Base-by-base conservation (phyloP, 2,113 vertebrate genomes). In the Aphelocoma coerulescens region DNA sequence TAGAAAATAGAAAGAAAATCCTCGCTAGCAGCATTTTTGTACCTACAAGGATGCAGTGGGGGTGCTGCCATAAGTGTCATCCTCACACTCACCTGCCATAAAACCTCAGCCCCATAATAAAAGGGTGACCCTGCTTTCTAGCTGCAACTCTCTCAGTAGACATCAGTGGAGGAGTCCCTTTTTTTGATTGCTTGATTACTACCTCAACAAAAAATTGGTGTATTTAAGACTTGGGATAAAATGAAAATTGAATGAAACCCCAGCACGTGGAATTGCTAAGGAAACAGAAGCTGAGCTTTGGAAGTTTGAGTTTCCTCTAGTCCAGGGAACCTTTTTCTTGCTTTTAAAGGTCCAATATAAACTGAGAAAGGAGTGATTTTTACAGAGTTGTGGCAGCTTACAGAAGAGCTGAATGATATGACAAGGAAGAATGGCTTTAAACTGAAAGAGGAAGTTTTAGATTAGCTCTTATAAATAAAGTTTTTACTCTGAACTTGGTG, bases 91-190 rank as follows among this genome's bases (percentile, higher is more conserved):
- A 46, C 20, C 14, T 66, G 32, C 69, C 35, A 46, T 20, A 32
- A 22, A 22, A 3, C 0, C 54, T 24, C 32, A 59, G 67, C 13
- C 9, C 16, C 10, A 1, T 26, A 35, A 52, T 9, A 39, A 37
- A 51, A 46, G 37, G 37, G 10, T 71, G 55, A 61, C 9, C 46
- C 13, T 77, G n/a, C 48, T 66, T 67, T 74, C 26, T 41, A 81
- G 39, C 33, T 75, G 66, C 48, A 67, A 0, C 39, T 67, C 66
- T 67, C 72, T 85, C 27, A 11, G 5, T 3, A 75, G 30, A 9
- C 6, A 9, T 30, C 23, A 44, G 5, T 17, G 43, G 9, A 13
- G 35, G 14, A 54, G 26, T 48, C 33, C 5, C 30, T 43, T 46
- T 41, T 51, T 43, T 57, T 30, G 21, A 41, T 21, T 37, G 18